phyloP scores from a whole-genome alignment of 2,888 invertebrate species.

The Rhogogaster chlorosoma region DNA sequence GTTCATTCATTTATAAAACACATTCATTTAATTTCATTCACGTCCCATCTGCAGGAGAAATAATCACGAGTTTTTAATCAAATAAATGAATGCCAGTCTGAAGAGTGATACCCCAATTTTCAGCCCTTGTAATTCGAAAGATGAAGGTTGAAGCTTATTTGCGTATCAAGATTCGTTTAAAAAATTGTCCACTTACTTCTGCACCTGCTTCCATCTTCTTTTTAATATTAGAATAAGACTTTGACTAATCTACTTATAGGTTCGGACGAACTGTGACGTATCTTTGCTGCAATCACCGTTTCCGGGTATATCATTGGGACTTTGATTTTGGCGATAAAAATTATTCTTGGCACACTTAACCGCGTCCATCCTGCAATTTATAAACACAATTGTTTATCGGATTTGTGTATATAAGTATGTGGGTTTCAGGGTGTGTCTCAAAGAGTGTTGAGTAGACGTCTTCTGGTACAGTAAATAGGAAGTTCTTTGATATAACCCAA shows the following conservation, averaged over 20 bases:
- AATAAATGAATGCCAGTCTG: not conserved
- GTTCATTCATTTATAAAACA: not conserved
- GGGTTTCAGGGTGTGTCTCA: not conserved
- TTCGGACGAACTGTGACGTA: not conserved
- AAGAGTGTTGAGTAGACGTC: not conserved
- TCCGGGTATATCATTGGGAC: slow-evolving; percentile 4
- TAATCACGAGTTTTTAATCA: not conserved
- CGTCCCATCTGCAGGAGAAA: not conserved
- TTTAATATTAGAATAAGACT: not conserved
- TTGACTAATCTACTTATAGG: not conserved
- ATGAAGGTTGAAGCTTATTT: not conserved
- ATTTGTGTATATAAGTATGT: not conserved
- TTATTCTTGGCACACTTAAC: slow-evolving; percentile 29
- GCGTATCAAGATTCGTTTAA: not conserved
- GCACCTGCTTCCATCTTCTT: not conserved
- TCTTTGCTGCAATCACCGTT: not conserved
- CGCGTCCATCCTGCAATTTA: not conserved
- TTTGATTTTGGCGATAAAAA: slow-evolving; percentile 30
- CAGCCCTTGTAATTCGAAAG: not conserved
- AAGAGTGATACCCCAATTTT: not conserved
- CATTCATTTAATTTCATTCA: not conserved
- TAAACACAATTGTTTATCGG: slow-evolving; percentile 38
- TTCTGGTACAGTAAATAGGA: not conserved
- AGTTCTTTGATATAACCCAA: slow-evolving; percentile 1
- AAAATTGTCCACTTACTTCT: not conserved